phyloP scores from a whole-genome alignment of 35 echinoderm and acorn worm genomes.

The Stichopus chloronotus region DNA sequence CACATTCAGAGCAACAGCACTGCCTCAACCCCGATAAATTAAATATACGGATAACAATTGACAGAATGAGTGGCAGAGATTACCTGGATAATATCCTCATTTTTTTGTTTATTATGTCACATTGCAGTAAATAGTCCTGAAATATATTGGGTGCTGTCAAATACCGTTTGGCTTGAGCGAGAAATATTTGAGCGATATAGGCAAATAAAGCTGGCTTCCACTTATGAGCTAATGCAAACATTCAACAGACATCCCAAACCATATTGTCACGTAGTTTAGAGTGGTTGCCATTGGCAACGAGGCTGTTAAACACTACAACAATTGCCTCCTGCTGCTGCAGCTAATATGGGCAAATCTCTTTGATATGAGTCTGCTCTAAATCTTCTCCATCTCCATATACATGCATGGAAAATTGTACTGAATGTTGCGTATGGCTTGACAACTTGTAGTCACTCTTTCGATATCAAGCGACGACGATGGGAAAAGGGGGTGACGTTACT shows the following conservation, averaged over 20 bases:
- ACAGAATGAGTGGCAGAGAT: background rate
- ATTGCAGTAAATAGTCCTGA: background rate
- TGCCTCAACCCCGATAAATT: too few species aligned
- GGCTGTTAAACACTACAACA: background rate
- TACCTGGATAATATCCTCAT: background rate
- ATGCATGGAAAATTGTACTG: too few species aligned
- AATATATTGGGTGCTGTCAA: background rate
- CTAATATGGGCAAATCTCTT: too few species aligned
- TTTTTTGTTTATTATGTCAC: background rate
- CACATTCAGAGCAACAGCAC: too few species aligned
- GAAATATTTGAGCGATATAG: background rate
- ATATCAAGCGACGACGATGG: too few species aligned
- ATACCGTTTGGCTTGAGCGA: background rate
- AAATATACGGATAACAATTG: too few species aligned
- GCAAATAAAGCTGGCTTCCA: background rate
- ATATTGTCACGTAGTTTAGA: background rate
- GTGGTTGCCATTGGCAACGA: background rate
- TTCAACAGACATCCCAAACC: background rate
- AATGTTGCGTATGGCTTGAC: too few species aligned
- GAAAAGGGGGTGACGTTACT: too few species aligned
- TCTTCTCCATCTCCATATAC: too few species aligned
- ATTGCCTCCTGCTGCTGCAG: background rate
- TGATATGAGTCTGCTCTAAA: too few species aligned
- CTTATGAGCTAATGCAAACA: background rate
- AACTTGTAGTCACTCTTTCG: too few species aligned